Evolutionary conservation across 2,888 invertebrate genomes (phyloP).

Genomic region (Syrista parreyssii): DNA sequence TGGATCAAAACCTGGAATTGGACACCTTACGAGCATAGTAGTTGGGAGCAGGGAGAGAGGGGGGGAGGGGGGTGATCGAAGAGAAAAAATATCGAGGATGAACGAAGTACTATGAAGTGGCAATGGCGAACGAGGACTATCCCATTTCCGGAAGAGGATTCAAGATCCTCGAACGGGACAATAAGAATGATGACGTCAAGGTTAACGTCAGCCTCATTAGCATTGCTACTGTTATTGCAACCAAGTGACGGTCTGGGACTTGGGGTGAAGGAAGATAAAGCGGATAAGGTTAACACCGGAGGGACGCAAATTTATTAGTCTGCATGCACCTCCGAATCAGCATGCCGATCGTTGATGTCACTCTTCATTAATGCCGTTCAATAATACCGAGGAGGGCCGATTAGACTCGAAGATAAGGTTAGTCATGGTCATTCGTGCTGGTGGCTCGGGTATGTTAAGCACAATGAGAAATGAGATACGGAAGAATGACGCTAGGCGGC

Average conservation of each 20-base stretch:
- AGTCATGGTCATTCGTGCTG: not conserved
- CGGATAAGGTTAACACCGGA: not conserved
- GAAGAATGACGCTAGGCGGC: not conserved
- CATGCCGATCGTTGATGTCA: not conserved
- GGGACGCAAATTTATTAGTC: not conserved
- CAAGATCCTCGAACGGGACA: not conserved
- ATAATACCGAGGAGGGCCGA: not conserved
- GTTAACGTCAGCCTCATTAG: not conserved
- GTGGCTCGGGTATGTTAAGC: not conserved
- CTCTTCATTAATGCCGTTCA: not conserved
- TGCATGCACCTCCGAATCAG: not conserved
- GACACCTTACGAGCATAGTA: not conserved
- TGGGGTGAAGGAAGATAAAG: not conserved
- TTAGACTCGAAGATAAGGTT: not conserved
- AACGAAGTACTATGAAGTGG: not conserved
- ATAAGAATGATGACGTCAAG: not conserved
- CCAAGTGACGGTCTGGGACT: not conserved
- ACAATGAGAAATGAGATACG: not conserved
- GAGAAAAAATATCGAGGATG: not conserved
- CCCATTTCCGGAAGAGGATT: not conserved
- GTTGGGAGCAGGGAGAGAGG: too few species aligned
- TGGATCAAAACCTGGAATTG: not conserved
- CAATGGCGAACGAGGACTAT: not conserved
- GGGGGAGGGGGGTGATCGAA: not conserved
- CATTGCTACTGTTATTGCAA: not conserved